Base-by-base conservation (phyloP, 2,113 vertebrate genomes). In the Eubucco bourcierii region DNA sequence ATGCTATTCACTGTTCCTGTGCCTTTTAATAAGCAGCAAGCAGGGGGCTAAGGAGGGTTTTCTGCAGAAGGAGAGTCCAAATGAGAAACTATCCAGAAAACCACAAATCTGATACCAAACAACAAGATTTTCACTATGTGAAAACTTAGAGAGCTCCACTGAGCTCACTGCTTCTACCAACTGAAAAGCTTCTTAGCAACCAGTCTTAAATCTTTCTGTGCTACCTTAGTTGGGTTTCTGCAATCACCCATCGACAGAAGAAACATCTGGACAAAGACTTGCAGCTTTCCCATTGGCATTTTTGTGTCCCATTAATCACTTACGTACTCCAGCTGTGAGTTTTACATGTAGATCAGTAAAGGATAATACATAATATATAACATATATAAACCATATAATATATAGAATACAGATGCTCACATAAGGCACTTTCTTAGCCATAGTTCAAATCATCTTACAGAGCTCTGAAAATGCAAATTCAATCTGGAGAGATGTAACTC, bases 381-480 rank as follows among this genome's bases (percentile, higher is more conserved):
- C 19, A 21, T 47, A 50, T 74, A 50, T 13, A 74, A 6, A 46
- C 21, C 19, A 21, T 47, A 21, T 20, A 21, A 50, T 74, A 50
- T 13, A 74, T 6, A 76, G 47, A 80, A 70, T 52, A 87, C 56
- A 65, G 73, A 88, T 87, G 83, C 67, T 84, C 56, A 64, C n/a
- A 53, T 44, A 76, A 77, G 33, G 31, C 10, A 84, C 34, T 52
- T 84, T 93, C 53, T 75, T 25, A 84, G 41, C 19, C 83, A 33
- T 73, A 89, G 65, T 60, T 50, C 19, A 70, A 77, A 24, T 84
- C 91, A 79, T 65, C 88, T 80, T 68, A 82, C 21, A 73, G 68
- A 79, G 52, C n/a, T 76, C 53, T 72, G 20, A 75, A 92, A 76
- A 90, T 16, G 27, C 67, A 85, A 75, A 68, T 92, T 79, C 55